Base-by-base conservation (phyloP, 2,797 vertebrate species). In the Danio choprae region DNA sequence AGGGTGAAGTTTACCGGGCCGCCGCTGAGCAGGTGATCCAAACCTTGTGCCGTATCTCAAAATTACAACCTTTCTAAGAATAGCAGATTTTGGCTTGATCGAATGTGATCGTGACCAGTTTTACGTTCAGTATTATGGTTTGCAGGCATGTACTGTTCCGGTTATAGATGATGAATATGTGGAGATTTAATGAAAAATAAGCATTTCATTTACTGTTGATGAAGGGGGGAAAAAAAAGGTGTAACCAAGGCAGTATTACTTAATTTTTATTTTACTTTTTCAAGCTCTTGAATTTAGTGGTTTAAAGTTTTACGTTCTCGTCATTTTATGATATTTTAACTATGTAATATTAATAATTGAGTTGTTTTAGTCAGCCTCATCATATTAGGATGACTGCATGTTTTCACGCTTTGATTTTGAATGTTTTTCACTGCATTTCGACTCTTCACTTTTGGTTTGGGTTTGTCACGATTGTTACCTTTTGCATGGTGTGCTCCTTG, bases 11-110 rank as follows among this genome's bases (percentile, higher is more conserved):
- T 7, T 67, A 38, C 4, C 81, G 53, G n/a, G 88, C 83, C 0
- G 85, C 67, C 0, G 92, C 91, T 3, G 80, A 90, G 76, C 86
- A 90, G 58, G 82, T 93, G 60, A 84, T 94, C 8, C 67, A 76
- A 64, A 69, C 11, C 56, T 1, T 93, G 4, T 50, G 13, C 29
- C 18, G 29, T 51, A 65, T 48, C 6, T 40, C 55, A 36, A 71
- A 36, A 44, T 38, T 18, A 15, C 38, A 10, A 44, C 11, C 16
- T 50, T 38, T 78, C 55, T 56, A 71, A 69, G 13, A 18, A 15
- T 29, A 48, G 20, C 76, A 22, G 13, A 48, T 38, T 43, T 11
- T 11, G 53, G 29, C 29, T 11, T 12, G 72, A 77, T 60, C 48
- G 40, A 46, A 56, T 22, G 50, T 22, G 7, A n/a, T 8, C 29